Evolutionary conservation across 2,888 invertebrate species (phyloP), one percentile per base, ranked within the genome.

Genomic region (Portevinia maculata): DNA sequence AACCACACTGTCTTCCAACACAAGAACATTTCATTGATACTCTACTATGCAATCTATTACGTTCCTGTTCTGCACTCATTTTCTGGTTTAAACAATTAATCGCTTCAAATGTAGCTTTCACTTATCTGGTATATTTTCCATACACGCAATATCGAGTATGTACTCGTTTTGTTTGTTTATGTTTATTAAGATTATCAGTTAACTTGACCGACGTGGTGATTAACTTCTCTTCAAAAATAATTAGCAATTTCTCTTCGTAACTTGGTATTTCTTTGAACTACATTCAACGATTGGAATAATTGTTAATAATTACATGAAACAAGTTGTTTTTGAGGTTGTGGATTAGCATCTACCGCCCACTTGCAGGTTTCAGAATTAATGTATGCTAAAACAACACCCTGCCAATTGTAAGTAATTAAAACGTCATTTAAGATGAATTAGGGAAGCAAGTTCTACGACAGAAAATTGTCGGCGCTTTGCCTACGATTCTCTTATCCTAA

Each of bases 351-450:
- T 8, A 44, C 32, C 55, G 1, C 64, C 17, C 32, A 70, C 44
- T 34, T 30, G 41, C 11, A 48, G 13, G 52, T 55, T 79, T 41
- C 41, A 30, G 24, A 67, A 67, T 73, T 52, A 28, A 48, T 67
- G 28, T 48, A 9, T 34, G n/a, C 2, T 17, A 9, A 41, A 57
- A 13, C 57, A 50, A 8, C 60, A 69, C 50, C 69, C 60, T 48
- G 32, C 17, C 74, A 74, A 74, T 69, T 69, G 50, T 48, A 48
- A 34, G 21, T 32, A 74, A 79, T 62, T 79, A 69, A 74, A 79
- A 64, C 15, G 39, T 5, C 55, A 55, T 48, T 70, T 30, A 60
- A 55, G 17, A 55, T 55, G 39, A 11, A 39, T 15, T 21, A 21
- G 37, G 9, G 15, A 44, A 17, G 9, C 21, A 41, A 30, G 15